These are phyloP conservation scores for Peromyscus melanophrys DNA, from an alignment of 2,797 vertebrate genomes.

Conservation along the genomic window DNA sequence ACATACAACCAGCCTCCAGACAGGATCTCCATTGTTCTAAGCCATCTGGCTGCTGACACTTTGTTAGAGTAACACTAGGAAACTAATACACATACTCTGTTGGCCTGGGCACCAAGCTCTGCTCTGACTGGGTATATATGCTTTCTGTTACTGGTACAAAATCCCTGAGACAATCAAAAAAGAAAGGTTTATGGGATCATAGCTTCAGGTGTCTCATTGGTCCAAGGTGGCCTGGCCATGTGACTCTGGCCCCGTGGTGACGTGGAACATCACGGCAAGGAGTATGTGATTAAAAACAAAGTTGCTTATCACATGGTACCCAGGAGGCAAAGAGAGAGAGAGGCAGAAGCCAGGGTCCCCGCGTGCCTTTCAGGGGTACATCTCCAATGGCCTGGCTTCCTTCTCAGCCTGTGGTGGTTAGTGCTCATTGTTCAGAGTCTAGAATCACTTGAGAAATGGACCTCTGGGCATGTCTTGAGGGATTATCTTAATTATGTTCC, in stretches of 20 bases:
- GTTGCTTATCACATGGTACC: background rate
- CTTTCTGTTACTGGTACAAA: background rate
- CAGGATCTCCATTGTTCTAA: background rate
- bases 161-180: background rate
- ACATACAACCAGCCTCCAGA: background rate
- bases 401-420: background rate
- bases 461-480: background rate
- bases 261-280: background rate
- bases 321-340: background rate
- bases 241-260: background rate
- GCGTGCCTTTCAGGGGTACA: no score
- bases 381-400: background rate
- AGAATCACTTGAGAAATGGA: background rate
- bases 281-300: background rate
- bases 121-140: background rate
- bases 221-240: background rate
- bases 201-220: background rate
- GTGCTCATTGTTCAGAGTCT: background rate
- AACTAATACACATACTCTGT: accelerated
- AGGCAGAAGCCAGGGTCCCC: background rate
- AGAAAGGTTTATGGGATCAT: background rate
- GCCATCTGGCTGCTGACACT: no score
- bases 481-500: background rate
- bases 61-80: background rate
- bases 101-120: background rate